These are phyloP conservation scores for Cirrhinus molitorella DNA, from an alignment of 2,797 vertebrate genomes.

Conservation along the genomic window DNA sequence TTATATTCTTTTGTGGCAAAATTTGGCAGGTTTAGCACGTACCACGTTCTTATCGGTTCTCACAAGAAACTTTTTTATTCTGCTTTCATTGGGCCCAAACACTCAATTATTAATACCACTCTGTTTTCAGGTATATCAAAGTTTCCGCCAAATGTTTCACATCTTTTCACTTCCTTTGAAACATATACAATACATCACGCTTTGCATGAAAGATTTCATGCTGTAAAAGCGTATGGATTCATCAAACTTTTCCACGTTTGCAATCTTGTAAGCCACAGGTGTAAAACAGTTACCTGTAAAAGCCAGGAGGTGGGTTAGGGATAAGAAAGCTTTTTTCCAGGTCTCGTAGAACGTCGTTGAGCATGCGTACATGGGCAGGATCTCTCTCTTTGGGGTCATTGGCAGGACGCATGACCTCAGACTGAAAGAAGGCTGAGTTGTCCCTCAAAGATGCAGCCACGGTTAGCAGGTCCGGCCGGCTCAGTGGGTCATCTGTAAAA, in stretches of 20 bases:
- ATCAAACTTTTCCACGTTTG: background rate
- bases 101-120: constrained; percentile 48
- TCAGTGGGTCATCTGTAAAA: constrained; percentile 74
- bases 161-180: constrained; percentile 36
- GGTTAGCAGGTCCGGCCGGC: constrained; percentile 72
- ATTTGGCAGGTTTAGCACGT: background rate
- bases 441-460: constrained; percentile 83
- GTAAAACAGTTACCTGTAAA: constrained; percentile 83
- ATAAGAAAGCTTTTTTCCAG: constrained; percentile 91
- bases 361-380: constrained; percentile 88
- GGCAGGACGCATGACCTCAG: constrained; percentile 93
- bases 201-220: constrained; percentile 4
- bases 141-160: background rate
- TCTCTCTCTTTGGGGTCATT: constrained; percentile 91
- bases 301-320: constrained; percentile 80
- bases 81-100: constrained; percentile 4
- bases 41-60: background rate
- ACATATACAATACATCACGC: constrained; percentile 9
- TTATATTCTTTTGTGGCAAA: background rate
- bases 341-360: constrained; percentile 91
- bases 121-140: constrained; percentile 32
- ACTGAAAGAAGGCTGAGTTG: constrained; percentile 88
- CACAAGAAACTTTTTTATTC: constrained; percentile 22
- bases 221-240: constrained; percentile 16
- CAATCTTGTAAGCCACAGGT: background rate